A percentile compares a stretch with the other conserved stretches of the same genome.
These are phyloP conservation scores for Apis florea DNA, from an alignment of 1,140 invertebrate species.

Conservation along the genomic window DNA sequence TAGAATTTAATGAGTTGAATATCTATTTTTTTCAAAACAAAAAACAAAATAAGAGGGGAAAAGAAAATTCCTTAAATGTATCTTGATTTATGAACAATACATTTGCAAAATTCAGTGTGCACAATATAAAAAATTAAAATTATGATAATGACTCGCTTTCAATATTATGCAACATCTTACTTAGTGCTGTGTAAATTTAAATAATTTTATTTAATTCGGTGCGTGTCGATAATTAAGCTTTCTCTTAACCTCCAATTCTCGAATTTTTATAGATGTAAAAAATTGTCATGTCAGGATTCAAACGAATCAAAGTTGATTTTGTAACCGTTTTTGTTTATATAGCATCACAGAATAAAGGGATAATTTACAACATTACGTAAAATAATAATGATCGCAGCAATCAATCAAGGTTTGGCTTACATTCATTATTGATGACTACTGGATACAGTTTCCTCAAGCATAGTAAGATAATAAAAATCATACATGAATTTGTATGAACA, in stretches of 20 bases:
- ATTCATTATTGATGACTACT: conserved; percentile 68
- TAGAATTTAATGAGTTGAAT: conserved; percentile 54
- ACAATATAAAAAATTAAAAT: conserved; percentile 65
- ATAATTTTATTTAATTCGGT: conserved; percentile 41
- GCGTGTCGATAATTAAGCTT: conserved; percentile 39
- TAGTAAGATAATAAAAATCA: conserved; percentile 45
- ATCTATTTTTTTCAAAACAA: conserved; percentile 7
- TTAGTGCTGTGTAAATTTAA: conserved; percentile 44
- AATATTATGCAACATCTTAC: conserved; percentile 58
- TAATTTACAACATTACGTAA: conserved; percentile 48
- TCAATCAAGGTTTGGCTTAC: conserved; percentile 50
- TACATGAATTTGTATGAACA: conserved; percentile 36
- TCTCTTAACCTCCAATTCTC: conserved; percentile 3
- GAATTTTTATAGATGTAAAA: conserved; percentile 13
- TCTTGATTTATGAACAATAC: conserved; percentile 58
- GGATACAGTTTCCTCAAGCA: conserved; percentile 28
- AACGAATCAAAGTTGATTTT: conserved; percentile 39
- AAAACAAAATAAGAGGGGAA: not conserved
- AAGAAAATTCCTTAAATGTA: conserved; percentile 55
- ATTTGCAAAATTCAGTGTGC: conserved; percentile 56
- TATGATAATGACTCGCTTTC: conserved; percentile 54
- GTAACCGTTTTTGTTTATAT: not conserved
- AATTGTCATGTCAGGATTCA: conserved; percentile 41
- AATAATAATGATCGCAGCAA: conserved; percentile 56
- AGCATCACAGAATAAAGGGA: conserved; percentile 48